A percentile compares a stretch with the other conserved stretches of the same genome.
phyloP scores from a whole-genome alignment of 2,888 invertebrate species.

The Cremastinae sp. region DNA sequence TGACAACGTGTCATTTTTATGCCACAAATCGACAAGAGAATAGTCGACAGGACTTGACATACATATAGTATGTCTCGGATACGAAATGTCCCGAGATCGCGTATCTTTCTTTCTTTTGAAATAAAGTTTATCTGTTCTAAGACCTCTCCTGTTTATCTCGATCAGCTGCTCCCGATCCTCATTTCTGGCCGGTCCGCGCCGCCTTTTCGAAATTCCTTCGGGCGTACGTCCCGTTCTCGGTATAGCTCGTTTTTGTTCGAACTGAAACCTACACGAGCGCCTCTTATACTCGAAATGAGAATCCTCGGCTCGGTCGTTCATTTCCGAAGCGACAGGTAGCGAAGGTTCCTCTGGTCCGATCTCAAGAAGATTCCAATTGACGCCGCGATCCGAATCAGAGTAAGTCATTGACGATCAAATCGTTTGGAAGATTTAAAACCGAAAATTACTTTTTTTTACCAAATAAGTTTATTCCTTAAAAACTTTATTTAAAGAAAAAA shows the following conservation, averaged over 20 bases:
- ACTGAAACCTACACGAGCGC: not conserved
- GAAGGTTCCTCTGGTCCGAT: not conserved
- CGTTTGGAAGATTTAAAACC: too few species aligned
- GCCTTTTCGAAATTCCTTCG: conserved; percentile 42
- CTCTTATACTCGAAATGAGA: not conserved
- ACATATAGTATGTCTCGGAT: not conserved
- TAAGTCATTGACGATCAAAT: too few species aligned
- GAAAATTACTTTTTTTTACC: too few species aligned
- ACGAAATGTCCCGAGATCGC: conserved; percentile 30
- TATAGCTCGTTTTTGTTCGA: conserved; percentile 21
- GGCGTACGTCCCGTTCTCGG: conserved; percentile 2
- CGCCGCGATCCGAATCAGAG: too few species aligned
- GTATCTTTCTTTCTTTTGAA: not conserved
- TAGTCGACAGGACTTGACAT: too few species aligned
- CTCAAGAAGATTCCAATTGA: not conserved
- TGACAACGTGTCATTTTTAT: too few species aligned
- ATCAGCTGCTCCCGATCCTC: conserved; percentile 50
- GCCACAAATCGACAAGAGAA: too few species aligned
- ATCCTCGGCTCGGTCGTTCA: not conserved
- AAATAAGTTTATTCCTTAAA: too few species aligned
- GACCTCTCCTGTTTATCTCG: conserved; percentile 33
- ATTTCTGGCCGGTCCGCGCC: conserved; percentile 21
- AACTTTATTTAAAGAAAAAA: too few species aligned
- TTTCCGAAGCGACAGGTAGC: conserved; percentile 9
- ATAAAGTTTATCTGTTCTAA: conserved; percentile 5